Evolutionary conservation across 2,888 invertebrate genomes (phyloP), one percentile per base, ranked within the genome.

Genomic region (Netelia virgata): DNA sequence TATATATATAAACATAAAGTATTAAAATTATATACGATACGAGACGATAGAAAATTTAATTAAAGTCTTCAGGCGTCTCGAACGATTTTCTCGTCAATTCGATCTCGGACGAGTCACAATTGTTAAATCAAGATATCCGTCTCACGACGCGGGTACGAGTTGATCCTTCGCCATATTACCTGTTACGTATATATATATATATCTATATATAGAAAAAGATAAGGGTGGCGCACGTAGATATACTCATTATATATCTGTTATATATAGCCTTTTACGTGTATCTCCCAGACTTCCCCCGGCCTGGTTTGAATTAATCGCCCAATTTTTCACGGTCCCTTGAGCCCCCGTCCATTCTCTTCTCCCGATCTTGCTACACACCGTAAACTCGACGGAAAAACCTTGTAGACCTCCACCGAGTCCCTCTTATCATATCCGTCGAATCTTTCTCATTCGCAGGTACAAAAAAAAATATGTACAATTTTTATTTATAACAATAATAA

Each of bases 391-490:
- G 66, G 76, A 76, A 83, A 83, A 83, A 28, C 79, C 70, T 63
- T 36, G 63, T 83, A 50, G 6, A 59, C 72, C 66, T 61, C 66
- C 80, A 23, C 28, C 55, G 53, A 16, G 20, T 28, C 63, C 41
- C 59, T 47, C 64, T 3, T 83, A 83, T 83, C 83, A 72, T 80
- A 61, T 83, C 83, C 83, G 83, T 80, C 79, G 72, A 70, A 83
- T 83, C 83, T 57, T 83, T 80, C 53, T 53, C 83, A 61, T 43
- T 74, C 72, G 61, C 61, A 64, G 41, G 75, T 28, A 72, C 53
- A 43, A 16, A n/a, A 57, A 41, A 11, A 63, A 9, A 75, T 11
- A 41, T 76, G 20, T 55, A 47, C 57, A 66, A 55, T 53, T n/a
- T 8, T 55, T 36, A n/a, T 16, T 57, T 16, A 57, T 6, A 47